Base-by-base conservation (phyloP, 2,888 invertebrate species). In the Meandrusa payeni region DNA sequence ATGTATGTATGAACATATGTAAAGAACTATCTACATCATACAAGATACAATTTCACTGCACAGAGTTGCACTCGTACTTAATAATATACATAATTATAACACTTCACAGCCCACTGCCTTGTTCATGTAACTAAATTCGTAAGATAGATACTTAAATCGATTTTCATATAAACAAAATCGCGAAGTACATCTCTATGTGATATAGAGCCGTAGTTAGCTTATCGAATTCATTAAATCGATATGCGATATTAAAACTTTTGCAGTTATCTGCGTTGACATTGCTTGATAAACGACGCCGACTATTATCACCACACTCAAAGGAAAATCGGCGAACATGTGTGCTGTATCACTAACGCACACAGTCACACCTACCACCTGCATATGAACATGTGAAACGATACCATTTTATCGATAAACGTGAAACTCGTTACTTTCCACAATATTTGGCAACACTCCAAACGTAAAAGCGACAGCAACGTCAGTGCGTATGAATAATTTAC, bases 401-500 rank as follows among this genome's bases (percentile, higher is more conserved):
- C 23, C 29, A 12, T 28, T 20, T 33, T 15, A 45, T 28, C 22
- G 19, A 28, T 17, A 27, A 39, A 39, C 28, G 11, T 11, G 13
- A 27, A 39, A 45, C 22, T 22, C 38, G 32, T 38, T 32, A 44
- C 43, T 38, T 44, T 44, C 32, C 7, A 26, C 9, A 27, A 15
- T 27, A 38, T 38, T 44, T 44, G 43, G 43, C 32, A 44, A 44
- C 27, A 13, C 10, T 27, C 38, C 38, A 48, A 38, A 41, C 23
- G 29, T 37, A 28, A 27, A 36, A 32, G 43, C 46, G 22, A 29
- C 26, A 41, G 40, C 12, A 28, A 38, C 38, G 41, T 39, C 48
- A 32, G 39, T 13, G 17, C 22, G 36, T 40, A 45, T 46, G 40
- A 46, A 47, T 46, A 37, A 45, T 40, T 46, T 45, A 43, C 33